Conservation (phyloP, 2,797 vertebrate genomes). For the Hyperoplus lanceolatus region DNA sequence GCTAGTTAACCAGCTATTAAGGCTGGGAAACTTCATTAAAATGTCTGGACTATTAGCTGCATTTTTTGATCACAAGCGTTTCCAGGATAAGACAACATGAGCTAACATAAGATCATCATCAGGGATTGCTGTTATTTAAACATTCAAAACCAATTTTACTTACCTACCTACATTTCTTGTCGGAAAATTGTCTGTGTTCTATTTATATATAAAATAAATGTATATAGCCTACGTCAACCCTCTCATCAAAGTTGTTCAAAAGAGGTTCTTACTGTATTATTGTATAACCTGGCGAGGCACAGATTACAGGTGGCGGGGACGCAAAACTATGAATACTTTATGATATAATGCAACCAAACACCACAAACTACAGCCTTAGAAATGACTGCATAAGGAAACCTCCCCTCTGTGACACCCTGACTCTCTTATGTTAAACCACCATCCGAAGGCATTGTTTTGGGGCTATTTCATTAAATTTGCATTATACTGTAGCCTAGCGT, state of each 20-base stretch:
- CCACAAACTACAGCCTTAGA: not conserved
- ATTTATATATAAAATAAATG: not conserved
- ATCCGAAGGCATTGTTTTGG: not conserved
- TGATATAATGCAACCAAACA: not conserved
- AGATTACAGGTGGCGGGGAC: slow-evolving; percentile 23
- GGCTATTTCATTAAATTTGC: not conserved
- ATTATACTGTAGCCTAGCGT: not conserved
- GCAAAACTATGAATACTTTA: not conserved
- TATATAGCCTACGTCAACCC: not conserved
- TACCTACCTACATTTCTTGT: not conserved
- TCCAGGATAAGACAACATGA: slow-evolving; percentile 42
- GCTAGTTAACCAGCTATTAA: slow-evolving; percentile 42
- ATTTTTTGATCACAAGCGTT: slow-evolving; percentile 48
- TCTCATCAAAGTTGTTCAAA: not conserved
- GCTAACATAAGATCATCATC: not conserved
- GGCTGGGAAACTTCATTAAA: slow-evolving; percentile 37
- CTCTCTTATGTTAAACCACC: not conserved
- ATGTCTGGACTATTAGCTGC: slow-evolving; percentile 38
- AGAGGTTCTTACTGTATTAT: not conserved
- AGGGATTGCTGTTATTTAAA: slow-evolving; percentile 7
- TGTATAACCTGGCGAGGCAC: slow-evolving; percentile 2
- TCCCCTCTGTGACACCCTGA: not conserved
- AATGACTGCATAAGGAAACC: not conserved
- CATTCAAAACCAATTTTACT: slow-evolving; percentile 4
- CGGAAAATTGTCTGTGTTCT: not conserved